phyloP scores from a whole-genome alignment of 2,888 invertebrate species.

The Trisateles emortualis region DNA sequence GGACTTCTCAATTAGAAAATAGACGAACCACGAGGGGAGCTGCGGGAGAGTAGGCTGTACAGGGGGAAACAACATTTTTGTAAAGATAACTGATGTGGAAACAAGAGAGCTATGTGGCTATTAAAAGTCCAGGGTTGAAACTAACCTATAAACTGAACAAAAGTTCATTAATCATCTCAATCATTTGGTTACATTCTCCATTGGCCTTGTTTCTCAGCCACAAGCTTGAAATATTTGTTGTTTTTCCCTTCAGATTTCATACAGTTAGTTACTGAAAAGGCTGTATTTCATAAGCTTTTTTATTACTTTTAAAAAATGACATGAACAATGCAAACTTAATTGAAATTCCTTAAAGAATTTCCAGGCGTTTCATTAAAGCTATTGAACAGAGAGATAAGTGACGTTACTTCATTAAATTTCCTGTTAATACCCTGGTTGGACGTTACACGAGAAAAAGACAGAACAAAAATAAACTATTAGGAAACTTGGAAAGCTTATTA shows the following conservation, averaged over 20 bases:
- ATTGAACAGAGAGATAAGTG: not conserved
- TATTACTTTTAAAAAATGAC: not conserved
- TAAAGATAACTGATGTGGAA: slow-evolving; percentile 28
- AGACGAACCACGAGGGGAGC: slow-evolving; percentile 26
- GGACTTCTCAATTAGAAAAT: slow-evolving; percentile 66
- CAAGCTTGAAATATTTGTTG: too few relatives aligned
- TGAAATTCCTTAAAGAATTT: not conserved
- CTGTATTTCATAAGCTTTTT: not conserved
- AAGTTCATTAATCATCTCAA: too few relatives aligned
- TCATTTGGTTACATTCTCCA: too few relatives aligned
- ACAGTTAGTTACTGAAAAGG: not conserved
- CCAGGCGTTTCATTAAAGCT: not conserved
- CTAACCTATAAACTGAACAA: not conserved
- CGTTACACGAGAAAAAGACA: not conserved
- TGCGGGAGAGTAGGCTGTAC: not conserved
- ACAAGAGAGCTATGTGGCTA: slow-evolving; percentile 18
- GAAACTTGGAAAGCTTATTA: too few relatives aligned
- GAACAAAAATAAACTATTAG: too few relatives aligned
- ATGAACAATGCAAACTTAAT: not conserved
- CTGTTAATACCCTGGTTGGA: not conserved
- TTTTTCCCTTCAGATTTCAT: not conserved
- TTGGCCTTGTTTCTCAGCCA: too few relatives aligned
- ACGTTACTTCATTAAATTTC: not conserved
- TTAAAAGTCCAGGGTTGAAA: too few relatives aligned
- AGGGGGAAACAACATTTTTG: slow-evolving; percentile 43